phyloP scores from a whole-genome alignment of 92 coral and sea anemone genomes.

The Epizoanthus rinbou region DNA sequence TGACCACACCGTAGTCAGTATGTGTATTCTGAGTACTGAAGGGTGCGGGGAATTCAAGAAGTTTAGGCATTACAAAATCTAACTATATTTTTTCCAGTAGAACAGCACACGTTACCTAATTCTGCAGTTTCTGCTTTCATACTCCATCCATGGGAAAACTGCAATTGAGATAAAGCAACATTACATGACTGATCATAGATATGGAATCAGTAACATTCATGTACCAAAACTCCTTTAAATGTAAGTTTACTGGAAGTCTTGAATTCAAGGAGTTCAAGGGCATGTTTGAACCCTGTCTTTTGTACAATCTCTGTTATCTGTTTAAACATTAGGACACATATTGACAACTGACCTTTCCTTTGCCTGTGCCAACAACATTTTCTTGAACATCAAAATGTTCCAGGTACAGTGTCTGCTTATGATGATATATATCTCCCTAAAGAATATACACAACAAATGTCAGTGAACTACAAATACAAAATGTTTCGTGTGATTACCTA shows the following conservation, averaged over 20 bases:
- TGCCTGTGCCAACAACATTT: constrained; percentile 71
- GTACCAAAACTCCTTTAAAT: too few relatives aligned
- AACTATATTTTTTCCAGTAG: too few relatives aligned
- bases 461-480: not conserved
- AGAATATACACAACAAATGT: not conserved
- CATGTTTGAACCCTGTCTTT: not conserved
- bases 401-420: constrained; percentile 84
- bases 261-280: too few relatives aligned
- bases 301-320: too few relatives aligned
- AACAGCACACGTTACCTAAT: constrained; percentile 60
- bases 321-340: not conserved
- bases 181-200: not conserved
- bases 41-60: too few relatives aligned
- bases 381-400: constrained; percentile 91
- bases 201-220: not conserved
- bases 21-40: too few relatives aligned
- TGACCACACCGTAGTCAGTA: too few relatives aligned
- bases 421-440: constrained; percentile 95
- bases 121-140: constrained; percentile 85
- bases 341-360: constrained; percentile 78
- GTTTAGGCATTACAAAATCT: too few relatives aligned
- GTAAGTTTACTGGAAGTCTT: too few relatives aligned
- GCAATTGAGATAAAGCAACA: constrained; percentile 36
- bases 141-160: constrained; percentile 95
- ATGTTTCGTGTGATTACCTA: not conserved